Evolutionary conservation across 2,113 vertebrate genomes (phyloP).

Genomic region (Myrmecophaga tridactyla): DNA sequence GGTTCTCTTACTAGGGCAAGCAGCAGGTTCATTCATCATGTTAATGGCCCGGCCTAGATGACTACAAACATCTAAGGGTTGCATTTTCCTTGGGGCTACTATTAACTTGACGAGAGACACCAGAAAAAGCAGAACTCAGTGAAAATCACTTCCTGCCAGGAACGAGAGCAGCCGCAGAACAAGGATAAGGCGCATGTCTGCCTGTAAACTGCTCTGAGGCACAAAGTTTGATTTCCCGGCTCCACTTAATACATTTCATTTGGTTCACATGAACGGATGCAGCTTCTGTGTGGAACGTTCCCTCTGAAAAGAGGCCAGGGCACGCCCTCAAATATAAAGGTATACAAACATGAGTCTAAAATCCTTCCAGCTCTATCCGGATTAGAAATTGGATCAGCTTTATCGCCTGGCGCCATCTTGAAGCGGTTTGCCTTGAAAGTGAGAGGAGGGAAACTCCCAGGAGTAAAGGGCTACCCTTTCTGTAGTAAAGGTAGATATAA

Average conservation of each 20-base stretch:
- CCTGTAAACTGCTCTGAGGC: not conserved
- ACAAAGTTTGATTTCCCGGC: not conserved
- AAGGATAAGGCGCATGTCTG: not conserved
- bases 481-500: slow-evolving; percentile 52
- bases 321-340: not conserved
- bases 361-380: not conserved
- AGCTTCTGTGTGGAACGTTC: not conserved
- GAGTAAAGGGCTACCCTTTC: slow-evolving; percentile 37
- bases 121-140: not conserved
- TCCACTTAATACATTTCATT: not conserved
- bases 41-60: slow-evolving; percentile 46
- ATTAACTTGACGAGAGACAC: slow-evolving; percentile 67
- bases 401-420: slow-evolving; percentile 46
- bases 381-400: slow-evolving; percentile 21
- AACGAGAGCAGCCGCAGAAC: fast-evolving
- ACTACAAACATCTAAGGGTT: slow-evolving; percentile 61
- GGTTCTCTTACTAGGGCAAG: slow-evolving; percentile 53
- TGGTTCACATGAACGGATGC: not conserved
- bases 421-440: slow-evolving; percentile 23
- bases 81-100: slow-evolving; percentile 44
- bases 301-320: not conserved
- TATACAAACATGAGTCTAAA: not conserved
- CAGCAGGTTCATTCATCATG: slow-evolving; percentile 64
- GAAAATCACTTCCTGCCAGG: not conserved
- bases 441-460: slow-evolving; percentile 43